Evolutionary conservation across 2,888 invertebrate species (phyloP), one percentile per base, ranked within the genome.

Genomic region (Drosophila testacea): DNA sequence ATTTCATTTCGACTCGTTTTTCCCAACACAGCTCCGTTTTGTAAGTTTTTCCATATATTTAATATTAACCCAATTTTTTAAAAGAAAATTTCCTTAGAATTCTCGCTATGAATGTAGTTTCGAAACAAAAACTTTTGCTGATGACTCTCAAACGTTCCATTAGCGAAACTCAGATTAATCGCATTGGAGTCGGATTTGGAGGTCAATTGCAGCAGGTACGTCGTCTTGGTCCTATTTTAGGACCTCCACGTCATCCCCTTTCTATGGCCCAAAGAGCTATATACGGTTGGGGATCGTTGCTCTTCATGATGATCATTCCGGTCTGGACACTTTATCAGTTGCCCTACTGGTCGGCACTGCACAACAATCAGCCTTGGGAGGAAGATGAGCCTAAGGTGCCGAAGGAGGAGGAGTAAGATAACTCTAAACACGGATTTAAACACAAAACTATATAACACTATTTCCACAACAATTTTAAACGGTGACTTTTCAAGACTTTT

Each of bases 231-330:
- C 74, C 79, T 2, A 48, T 85, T 10, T 54, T 51, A 16, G 90
- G 91, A 5, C 91, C 90, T 5, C 91, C 91, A 0, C 83, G 90
- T 2, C 82, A 54, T 41, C 81, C 62, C 0, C n/a, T 91, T 52
- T 60, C 84, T 0, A 3, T n/a, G 0, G 73, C 28, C 4, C 60
- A 77, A 27, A 70, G 69, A 27, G 0, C 82, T 0, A 4, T 90
- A 0, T 13, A 80, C 0, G 88, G 90, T 9, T 44, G 72, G 13
- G 82, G 81, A 4, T 68, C 71, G 0, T 3, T 87, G 10, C 0
- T 78, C 0, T 0, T 65, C 4, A 87, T 90, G 86, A 71, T 90
- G 88, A 34, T 77, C 10, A 70, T 91, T 16, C 91, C 91, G 0
- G 32, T 65, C 1, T 90, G 80, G 81, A 61, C 67, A 0, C 9